Base-by-base conservation (phyloP, 2,113 vertebrate genomes). In the Tonatia bakeri region DNA sequence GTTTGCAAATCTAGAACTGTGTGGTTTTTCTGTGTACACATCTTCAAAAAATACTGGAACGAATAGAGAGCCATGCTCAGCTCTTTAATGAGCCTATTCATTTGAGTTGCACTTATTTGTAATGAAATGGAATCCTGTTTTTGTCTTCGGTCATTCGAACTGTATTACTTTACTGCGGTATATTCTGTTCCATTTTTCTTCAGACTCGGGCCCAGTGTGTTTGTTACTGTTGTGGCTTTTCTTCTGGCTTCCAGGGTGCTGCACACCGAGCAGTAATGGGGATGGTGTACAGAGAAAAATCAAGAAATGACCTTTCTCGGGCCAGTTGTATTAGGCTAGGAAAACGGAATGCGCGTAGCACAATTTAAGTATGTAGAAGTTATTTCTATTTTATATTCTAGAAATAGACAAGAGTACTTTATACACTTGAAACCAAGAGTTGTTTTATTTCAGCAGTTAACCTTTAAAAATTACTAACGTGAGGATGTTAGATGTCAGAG, bases 381-480 rank as follows among this genome's bases (percentile, higher is more conserved):
- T 96, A 82, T 14, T 96, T 52, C 47, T 83, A 2, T 77, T 92
- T 92, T 85, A 24, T 79, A 65, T 65, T 82, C 59, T 86, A 70
- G 83, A 69, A 94, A 17, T 87, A 79, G 72, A 61, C 9, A 92
- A 83, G 22, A 19, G 33, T 89, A 81, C 24, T 79, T 81, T 38
- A 61, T 67, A 6, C 69, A 64, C 69, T 82, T 91, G 59, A 95
- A 92, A 77, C 76, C 69, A 87, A 87, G 31, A 77, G 17, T 75
- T 24, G 8, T 81, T 97, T 95, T 86, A 61, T 61, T 97, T 97
- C 47, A 84, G 33, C 22, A 82, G 47, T 26, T 93, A 87, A 65
- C 20, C 22, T 94, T 95, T 75, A 14, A 38, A 90, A 95, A 28
- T 54, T 22, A 70, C 31, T 91, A 8, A 24, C 43, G 64, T 43